These are phyloP conservation scores for Orchestia grillus DNA, from an alignment of 1,140 invertebrate genomes.

Conservation along the genomic window DNA sequence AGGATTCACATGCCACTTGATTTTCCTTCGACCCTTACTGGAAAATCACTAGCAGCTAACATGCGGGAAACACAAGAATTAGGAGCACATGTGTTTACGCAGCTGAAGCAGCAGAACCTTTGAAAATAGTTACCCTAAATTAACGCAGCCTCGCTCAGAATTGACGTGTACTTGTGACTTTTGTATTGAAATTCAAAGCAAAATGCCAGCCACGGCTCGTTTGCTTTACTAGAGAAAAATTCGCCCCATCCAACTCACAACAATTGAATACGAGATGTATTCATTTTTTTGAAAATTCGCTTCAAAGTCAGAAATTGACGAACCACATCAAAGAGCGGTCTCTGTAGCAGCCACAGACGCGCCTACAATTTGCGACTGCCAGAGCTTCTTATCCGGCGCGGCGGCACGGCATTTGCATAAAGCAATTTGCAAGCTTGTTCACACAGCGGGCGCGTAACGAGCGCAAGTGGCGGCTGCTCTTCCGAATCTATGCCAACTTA, in stretches of 20 bases:
- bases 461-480: no score
- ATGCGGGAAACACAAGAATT: no score
- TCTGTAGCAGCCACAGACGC: background rate
- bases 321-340: background rate
- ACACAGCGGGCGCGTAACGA: background rate
- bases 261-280: background rate
- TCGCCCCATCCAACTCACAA: background rate
- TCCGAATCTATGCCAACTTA: background rate
- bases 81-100: no score
- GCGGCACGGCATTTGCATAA: background rate
- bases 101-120: background rate
- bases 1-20: no score
- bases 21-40: no score
- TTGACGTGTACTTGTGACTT: background rate
- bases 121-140: background rate
- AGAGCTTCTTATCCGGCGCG: background rate
- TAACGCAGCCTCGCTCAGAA: background rate
- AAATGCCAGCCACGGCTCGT: background rate
- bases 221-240: background rate
- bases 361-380: background rate
- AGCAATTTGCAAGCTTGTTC: background rate
- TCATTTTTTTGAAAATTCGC: background rate
- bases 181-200: background rate
- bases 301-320: background rate
- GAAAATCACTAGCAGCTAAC: no score